phyloP scores from a whole-genome alignment of 2,888 invertebrate genomes.

The Scaptomyza tumidula region DNA sequence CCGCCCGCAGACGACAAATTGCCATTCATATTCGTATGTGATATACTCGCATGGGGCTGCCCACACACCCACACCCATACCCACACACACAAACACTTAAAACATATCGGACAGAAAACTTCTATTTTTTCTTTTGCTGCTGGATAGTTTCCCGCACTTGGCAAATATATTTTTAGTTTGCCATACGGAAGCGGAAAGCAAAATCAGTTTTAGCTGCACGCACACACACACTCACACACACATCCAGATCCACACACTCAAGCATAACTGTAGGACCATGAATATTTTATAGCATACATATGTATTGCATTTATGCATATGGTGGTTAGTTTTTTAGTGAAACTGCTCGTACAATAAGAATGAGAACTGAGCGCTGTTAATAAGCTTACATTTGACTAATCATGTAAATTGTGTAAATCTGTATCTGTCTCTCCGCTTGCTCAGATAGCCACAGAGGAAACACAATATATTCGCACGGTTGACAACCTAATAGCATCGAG shows the following conservation, averaged over 20 bases:
- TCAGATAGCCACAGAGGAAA: conserved; percentile 83
- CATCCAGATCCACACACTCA: conserved; percentile 9
- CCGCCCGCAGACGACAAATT: conserved; percentile 73
- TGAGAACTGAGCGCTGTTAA: not conserved
- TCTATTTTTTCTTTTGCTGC: conserved; percentile 36
- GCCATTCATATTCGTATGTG: conserved; percentile 64
- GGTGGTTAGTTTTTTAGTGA: conserved; percentile 14
- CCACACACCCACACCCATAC: conserved; percentile 17
- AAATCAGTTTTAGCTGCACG: conserved; percentile 68
- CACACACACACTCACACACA: conserved; percentile 2
- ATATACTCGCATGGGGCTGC: conserved; percentile 35
- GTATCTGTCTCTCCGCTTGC: conserved; percentile 17
- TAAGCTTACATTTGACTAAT: conserved; percentile 28
- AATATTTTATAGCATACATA: conserved; percentile 64
- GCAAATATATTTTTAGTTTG: conserved; percentile 64
- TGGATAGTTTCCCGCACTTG: conserved; percentile 18
- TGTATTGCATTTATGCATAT: conserved; percentile 41
- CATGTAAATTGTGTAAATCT: conserved; percentile 18
- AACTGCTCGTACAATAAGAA: not conserved
- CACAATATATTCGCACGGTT: conserved; percentile 83
- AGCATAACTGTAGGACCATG: conserved; percentile 43
- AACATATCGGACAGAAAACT: conserved; percentile 38
- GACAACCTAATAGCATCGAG: conserved; percentile 84
- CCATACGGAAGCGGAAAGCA: conserved; percentile 70
- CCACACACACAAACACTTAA: not conserved